Evolutionary conservation across 2,797 vertebrate species (phyloP).

Genomic region (Catostomus latipinnis): DNA sequence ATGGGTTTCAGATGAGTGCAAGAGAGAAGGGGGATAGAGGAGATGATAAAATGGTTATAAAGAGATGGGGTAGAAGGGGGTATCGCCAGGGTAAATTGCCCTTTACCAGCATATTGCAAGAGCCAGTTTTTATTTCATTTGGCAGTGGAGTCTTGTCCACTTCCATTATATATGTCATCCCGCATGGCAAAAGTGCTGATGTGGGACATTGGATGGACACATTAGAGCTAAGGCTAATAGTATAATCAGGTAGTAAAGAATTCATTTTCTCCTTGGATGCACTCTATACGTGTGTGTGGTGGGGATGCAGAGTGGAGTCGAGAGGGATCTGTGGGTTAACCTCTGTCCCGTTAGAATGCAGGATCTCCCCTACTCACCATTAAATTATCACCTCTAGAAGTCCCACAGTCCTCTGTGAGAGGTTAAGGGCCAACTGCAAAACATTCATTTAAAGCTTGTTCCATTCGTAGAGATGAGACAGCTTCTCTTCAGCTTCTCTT

Average conservation of each 20-base stretch:
- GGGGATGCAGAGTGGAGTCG: constrained; percentile 36
- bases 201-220: constrained; percentile 50
- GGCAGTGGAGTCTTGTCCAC: constrained; percentile 5
- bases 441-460: not conserved
- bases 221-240: constrained; percentile 52
- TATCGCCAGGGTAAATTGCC: constrained; percentile 47
- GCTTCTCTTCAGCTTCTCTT: not conserved
- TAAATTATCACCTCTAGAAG: constrained; percentile 20
- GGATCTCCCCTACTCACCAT: not conserved
- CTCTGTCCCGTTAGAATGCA: not conserved
- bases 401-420: not conserved
- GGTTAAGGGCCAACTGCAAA: constrained; percentile 20
- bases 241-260: constrained; percentile 66
- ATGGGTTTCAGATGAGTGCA: constrained; percentile 14
- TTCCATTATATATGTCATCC: constrained; percentile 10
- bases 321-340: constrained; percentile 39
- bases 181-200: constrained; percentile 51
- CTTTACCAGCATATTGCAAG: constrained; percentile 52
- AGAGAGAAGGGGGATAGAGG: constrained; percentile 2
- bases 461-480: not conserved
- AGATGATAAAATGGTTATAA: not conserved
- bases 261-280: constrained; percentile 67
- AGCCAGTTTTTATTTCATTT: constrained; percentile 51
- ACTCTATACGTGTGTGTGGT: constrained; percentile 17
- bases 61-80: constrained; percentile 20